Conservation (phyloP, 2,113 vertebrate species). For the Macquaria australasica region DNA sequence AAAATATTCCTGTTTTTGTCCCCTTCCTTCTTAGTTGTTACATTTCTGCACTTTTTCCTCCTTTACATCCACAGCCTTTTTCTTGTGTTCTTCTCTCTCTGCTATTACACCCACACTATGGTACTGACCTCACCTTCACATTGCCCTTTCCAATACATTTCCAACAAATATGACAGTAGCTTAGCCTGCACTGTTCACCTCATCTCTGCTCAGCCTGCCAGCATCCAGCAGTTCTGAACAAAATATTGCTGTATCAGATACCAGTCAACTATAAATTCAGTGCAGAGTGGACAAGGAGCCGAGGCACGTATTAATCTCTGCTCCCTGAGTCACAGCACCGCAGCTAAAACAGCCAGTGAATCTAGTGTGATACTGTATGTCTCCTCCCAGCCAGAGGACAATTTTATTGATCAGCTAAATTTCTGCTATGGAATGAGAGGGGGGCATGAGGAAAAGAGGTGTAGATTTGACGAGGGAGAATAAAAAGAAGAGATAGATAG, state of each 20-base stretch:
- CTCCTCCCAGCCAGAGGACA: neutral
- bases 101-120: slow-evolving; percentile 5
- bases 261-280: slow-evolving; percentile 24
- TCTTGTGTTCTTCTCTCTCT: neutral
- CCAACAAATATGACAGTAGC: slow-evolving; percentile 42
- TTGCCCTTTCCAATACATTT: slow-evolving; percentile 32
- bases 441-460: neutral
- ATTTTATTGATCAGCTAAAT: slow-evolving; percentile 32
- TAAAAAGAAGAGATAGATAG: neutral
- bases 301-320: slow-evolving; percentile 26
- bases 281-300: slow-evolving; percentile 3
- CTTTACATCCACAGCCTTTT: neutral
- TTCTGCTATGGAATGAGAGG: slow-evolving; percentile 11
- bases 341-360: slow-evolving; percentile 16
- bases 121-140: slow-evolving; percentile 32
- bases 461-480: neutral
- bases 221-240: slow-evolving; percentile 4
- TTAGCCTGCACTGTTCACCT: slow-evolving; percentile 34
- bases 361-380: neutral
- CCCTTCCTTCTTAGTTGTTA: neutral
- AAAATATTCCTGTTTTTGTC: slow-evolving; percentile 6
- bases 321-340: slow-evolving; percentile 15
- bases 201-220: slow-evolving; percentile 24
- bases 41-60: neutral
- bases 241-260: slow-evolving; percentile 41